phyloP scores from a whole-genome alignment of 1,140 invertebrate genomes.

The Eubasilissa regina region DNA sequence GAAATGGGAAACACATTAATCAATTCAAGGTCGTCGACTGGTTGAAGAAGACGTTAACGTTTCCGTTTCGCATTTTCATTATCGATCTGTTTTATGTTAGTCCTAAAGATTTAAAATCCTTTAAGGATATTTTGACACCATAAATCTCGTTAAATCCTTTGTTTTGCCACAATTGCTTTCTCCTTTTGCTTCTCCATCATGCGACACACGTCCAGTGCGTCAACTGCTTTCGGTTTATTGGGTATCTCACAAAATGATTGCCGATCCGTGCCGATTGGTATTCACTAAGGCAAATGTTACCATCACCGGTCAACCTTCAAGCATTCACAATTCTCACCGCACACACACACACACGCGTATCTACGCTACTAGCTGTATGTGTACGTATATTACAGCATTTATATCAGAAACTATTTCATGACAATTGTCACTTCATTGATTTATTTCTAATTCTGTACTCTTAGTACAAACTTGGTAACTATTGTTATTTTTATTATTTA shows the following conservation, averaged over 20 bases:
- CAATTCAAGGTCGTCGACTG: no score
- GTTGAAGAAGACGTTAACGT: no score
- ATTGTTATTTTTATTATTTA: no score
- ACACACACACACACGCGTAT: neutral
- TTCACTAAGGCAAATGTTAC: conserved; percentile 4
- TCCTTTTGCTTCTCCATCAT: conserved; percentile 22
- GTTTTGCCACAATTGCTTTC: neutral
- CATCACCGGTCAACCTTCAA: neutral
- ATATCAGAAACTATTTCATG: no score
- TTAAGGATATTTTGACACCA: conserved; percentile 10
- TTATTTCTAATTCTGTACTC: no score
- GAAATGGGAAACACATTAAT: no score
- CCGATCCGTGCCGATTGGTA: conserved; percentile 6
- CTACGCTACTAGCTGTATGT: no score
- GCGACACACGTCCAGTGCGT: conserved; percentile 22
- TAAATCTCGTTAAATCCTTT: neutral
- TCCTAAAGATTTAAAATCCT: neutral
- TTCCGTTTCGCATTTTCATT: no score
- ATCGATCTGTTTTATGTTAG: no score
- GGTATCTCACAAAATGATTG: conserved; percentile 22
- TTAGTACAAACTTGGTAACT: no score
- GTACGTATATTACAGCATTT: no score
- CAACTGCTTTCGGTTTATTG: conserved; percentile 18
- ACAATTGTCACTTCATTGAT: no score
- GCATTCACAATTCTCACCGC: neutral